Conservation (phyloP, 2,113 vertebrate species). For the Python bivittatus region DNA sequence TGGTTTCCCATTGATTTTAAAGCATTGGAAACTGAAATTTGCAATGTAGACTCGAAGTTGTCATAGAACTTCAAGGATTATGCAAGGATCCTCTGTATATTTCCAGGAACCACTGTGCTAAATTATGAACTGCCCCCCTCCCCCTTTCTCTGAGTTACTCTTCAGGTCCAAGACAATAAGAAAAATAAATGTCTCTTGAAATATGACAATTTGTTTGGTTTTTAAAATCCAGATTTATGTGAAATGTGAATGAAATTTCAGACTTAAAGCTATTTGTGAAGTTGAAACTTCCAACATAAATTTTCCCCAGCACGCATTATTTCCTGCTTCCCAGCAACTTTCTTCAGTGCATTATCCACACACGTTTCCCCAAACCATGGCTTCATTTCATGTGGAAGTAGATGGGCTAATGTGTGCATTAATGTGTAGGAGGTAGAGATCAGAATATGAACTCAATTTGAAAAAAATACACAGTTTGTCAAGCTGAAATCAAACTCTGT, state of each 20-base stretch:
- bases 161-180: neutral
- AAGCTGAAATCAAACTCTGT: neutral
- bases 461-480: neutral
- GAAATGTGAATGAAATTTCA: neutral
- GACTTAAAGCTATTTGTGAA: neutral
- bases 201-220: neutral
- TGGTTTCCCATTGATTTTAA: neutral
- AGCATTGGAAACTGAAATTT: neutral
- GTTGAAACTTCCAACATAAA: neutral
- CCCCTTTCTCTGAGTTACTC: neutral
- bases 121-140: too few species aligned
- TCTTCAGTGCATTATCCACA: neutral
- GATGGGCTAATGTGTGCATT: neutral
- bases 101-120: neutral
- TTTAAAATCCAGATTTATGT: neutral
- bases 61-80: neutral
- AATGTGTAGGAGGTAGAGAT: neutral
- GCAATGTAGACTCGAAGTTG: neutral
- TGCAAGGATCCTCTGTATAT: accelerated
- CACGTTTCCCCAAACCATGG: neutral
- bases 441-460: neutral
- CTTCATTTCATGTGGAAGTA: neutral
- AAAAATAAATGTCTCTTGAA: neutral
- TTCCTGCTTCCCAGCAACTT: neutral
- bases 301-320: neutral